Evolutionary conservation across 1,140 invertebrate genomes (phyloP).

Genomic region (Ganaspis sp.): DNA sequence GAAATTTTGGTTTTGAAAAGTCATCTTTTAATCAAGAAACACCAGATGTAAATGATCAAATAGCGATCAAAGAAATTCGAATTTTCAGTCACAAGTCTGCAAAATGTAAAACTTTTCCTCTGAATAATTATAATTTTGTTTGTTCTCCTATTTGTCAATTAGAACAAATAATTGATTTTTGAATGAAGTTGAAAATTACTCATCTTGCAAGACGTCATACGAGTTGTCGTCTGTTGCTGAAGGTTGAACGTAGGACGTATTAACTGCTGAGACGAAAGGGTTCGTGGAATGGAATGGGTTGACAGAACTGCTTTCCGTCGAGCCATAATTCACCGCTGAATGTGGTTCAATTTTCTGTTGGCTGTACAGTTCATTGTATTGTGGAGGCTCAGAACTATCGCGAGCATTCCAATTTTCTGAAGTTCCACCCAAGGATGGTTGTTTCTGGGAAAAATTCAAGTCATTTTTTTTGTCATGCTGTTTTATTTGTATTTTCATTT

Average conservation of each 20-base stretch:
- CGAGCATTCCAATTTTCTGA: slow-evolving; percentile 61
- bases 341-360: slow-evolving; percentile 54
- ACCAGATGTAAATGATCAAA: too few relatives aligned
- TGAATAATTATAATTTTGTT: too few relatives aligned
- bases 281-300: slow-evolving; percentile 74
- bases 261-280: slow-evolving; percentile 68
- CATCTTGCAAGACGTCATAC: slow-evolving; percentile 67
- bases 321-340: slow-evolving; percentile 66
- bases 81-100: neutral
- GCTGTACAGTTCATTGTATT: slow-evolving; percentile 47
- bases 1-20: too few relatives aligned
- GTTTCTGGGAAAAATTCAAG: slow-evolving; percentile 60
- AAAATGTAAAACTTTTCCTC: neutral
- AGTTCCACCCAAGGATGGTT: slow-evolving; percentile 66
- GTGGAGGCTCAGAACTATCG: slow-evolving; percentile 49
- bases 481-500: too few relatives aligned
- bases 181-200: slow-evolving; percentile 46
- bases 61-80: too few relatives aligned
- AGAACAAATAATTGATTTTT: slow-evolving; percentile 32
- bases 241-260: slow-evolving; percentile 67
- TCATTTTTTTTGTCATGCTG: too few relatives aligned
- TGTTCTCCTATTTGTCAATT: slow-evolving; percentile 28
- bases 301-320: slow-evolving; percentile 65
- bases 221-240: slow-evolving; percentile 67
- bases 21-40: too few relatives aligned